A percentile compares a stretch with the other conserved stretches of the same genome.
Evolutionary conservation across 1,140 invertebrate genomes (phyloP).

Genomic region (Caerostris extrusa): DNA sequence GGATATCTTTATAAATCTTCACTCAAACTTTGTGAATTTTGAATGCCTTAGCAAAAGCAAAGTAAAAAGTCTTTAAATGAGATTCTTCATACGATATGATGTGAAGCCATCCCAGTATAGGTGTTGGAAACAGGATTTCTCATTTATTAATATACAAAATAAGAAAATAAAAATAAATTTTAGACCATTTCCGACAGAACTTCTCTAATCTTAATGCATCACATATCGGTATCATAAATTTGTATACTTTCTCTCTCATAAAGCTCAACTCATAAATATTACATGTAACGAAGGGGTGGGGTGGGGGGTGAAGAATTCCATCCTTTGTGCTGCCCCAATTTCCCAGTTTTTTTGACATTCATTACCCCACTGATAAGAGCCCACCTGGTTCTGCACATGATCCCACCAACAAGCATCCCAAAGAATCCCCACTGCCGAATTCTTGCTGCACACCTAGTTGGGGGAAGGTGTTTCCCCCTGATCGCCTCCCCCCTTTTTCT

Average conservation of each 20-base stretch:
- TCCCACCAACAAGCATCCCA: background rate
- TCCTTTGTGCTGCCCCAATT: background rate
- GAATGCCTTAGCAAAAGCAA: too few relatives aligned
- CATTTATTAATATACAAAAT: too few relatives aligned
- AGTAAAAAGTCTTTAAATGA: too few relatives aligned
- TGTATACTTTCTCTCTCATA: background rate
- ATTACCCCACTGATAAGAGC: background rate
- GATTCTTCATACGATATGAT: too few relatives aligned
- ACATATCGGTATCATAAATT: background rate
- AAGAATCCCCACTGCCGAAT: slow-evolving; percentile 12
- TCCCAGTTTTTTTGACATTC: background rate
- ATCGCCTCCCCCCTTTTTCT: slow-evolving; percentile 21
- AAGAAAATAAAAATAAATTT: too few relatives aligned
- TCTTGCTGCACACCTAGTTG: slow-evolving; percentile 9
- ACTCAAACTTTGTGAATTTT: too few relatives aligned
- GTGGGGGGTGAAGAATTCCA: background rate
- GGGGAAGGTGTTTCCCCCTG: slow-evolving; percentile 3
- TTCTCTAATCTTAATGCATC: background rate
- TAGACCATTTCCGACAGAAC: too few relatives aligned
- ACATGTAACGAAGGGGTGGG: background rate
- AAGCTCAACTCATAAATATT: slow-evolving; percentile 16
- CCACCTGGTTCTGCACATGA: slow-evolving; percentile 15
- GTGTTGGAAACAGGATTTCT: too few relatives aligned
- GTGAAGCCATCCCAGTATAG: too few relatives aligned
- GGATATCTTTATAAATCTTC: too few relatives aligned